These are phyloP conservation scores for Epinotia brunnichana DNA, from an alignment of 2,888 invertebrate species.

Conservation along the genomic window DNA sequence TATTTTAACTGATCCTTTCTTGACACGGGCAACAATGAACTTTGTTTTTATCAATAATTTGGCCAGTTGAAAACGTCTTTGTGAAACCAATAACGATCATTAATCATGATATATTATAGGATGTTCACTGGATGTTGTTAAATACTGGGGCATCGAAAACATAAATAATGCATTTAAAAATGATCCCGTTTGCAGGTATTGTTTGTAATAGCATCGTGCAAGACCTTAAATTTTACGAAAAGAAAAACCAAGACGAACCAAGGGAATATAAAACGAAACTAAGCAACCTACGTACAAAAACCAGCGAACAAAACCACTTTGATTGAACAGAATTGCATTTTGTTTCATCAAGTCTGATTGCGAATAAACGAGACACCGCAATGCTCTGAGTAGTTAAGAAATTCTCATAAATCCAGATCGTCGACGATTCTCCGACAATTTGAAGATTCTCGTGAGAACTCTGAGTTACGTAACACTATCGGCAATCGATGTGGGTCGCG, in stretches of 20 bases:
- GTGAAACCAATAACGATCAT: no score
- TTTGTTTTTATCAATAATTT: neutral
- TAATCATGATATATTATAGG: no score
- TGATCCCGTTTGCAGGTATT: no score
- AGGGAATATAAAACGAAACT: no score
- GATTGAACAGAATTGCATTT: neutral
- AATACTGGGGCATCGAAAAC: no score
- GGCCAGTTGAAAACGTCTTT: no score
- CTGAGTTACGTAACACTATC: slow-evolving; percentile 61
- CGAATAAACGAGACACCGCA: slow-evolving; percentile 16
- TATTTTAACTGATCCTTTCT: slow-evolving; percentile 19
- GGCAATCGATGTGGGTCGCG: slow-evolving; percentile 71
- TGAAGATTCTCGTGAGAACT: slow-evolving; percentile 54
- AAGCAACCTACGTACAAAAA: neutral
- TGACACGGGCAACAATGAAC: neutral
- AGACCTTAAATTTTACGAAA: no score
- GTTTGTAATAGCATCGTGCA: no score
- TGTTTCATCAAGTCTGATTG: slow-evolving; percentile 26
- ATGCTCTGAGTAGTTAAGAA: slow-evolving; percentile 33
- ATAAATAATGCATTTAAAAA: no score
- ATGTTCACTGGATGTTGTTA: no score
- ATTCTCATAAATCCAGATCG: slow-evolving; percentile 41
- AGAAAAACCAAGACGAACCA: no score
- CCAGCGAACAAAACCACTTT: neutral
- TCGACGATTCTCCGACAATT: slow-evolving; percentile 58